Conservation (phyloP, 2,888 invertebrate genomes). For the Drosophila parthenogenetica region DNA sequence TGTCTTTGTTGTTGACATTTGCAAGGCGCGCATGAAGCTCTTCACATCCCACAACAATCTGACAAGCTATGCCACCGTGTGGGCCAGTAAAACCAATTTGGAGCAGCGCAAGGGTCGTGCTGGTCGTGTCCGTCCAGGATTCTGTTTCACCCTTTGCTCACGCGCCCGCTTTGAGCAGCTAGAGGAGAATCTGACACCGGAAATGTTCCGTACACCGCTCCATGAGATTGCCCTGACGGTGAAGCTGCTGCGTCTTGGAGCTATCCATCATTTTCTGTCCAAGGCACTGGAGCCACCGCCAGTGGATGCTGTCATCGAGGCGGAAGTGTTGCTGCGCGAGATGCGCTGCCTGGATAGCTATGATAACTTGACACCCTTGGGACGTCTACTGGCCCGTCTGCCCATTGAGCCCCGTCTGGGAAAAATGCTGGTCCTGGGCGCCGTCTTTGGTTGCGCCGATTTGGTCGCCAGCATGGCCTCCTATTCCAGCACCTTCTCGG, state of each 20-base stretch:
- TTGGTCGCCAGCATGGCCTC: constrained; percentile 97
- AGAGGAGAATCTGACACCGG: constrained; percentile 97
- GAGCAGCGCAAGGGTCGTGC: constrained; percentile 96
- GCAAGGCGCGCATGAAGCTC: constrained; percentile 98
- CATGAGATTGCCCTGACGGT: constrained; percentile 97
- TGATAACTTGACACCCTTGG: constrained; percentile 96
- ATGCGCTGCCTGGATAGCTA: constrained; percentile 95
- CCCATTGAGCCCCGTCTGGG: constrained; percentile 98
- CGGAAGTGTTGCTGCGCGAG: constrained; percentile 93
- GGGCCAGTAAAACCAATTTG: constrained; percentile 97
- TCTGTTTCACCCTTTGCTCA: constrained; percentile 96
- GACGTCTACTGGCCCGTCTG: constrained; percentile 95
- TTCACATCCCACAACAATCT: constrained; percentile 99
- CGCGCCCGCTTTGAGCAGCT: constrained; percentile 89
- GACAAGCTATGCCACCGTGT: constrained; percentile 98
- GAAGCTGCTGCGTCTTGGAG: constrained; percentile 93
- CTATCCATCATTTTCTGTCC: constrained; percentile 96
- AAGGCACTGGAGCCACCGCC: constrained; percentile 99
- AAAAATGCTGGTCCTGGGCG: constrained; percentile 98
- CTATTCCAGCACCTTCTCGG: constrained; percentile 97
- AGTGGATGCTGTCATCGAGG: constrained; percentile 98
- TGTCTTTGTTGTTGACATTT: constrained; percentile 98
- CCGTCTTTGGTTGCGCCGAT: constrained; percentile 95
- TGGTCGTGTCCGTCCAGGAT: constrained; percentile 96
- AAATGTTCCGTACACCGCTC: constrained; percentile 98